Evolutionary conservation across 2,888 invertebrate species (phyloP), one percentile per base, ranked within the genome.

Genomic region (Napeogenes sylphis): DNA sequence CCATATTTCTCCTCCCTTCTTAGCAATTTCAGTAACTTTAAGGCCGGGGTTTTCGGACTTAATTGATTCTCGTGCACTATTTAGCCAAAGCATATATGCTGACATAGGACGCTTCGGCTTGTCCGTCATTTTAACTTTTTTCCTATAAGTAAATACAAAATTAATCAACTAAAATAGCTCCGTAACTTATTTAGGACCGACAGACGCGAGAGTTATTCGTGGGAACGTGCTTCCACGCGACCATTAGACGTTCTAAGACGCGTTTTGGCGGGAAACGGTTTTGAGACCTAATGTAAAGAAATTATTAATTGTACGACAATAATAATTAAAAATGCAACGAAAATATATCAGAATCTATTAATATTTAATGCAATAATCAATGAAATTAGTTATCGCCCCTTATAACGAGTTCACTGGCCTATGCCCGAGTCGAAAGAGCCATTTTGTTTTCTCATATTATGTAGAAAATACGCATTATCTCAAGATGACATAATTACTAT

Each of bases 1-100:
- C 99, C 99, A 99, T 91, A 97, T 91, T 91, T 99, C 98, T 57
- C 99, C 99, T 64, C 95, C 99, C 79, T 96, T 97, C 88, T 98
- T 98, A 53, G 98, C 95, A 66, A 99, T 94, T 78, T 99, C 99
- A 8, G 97, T 97, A 35, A 99, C 94, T 78, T 95, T 94, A 68
- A 98, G 94, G 68, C 97, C 98, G 38, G 99, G 98, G 91, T 96
- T 93, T 58, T 98, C 96, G 45, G 94, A 91, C 85, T 98, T 99
- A 70, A 99, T 96, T 71, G 92, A 90, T 75, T 97, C 96, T 72
- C 99, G 92, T 66, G 93, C 94, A 72, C 95, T 97, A 83, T 96
- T 98, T 71, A 99, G 91, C 98, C 98, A 99, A 71, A 99, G 83
- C 95, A 99, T 97, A 83, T 97, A 99, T 3, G 97, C 98, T 57